Percentiles rank a stretch among this genome's conserved stretches.
Evolutionary conservation across 2,888 invertebrate species (phyloP).

Genomic region (Ophion ventricosus): DNA sequence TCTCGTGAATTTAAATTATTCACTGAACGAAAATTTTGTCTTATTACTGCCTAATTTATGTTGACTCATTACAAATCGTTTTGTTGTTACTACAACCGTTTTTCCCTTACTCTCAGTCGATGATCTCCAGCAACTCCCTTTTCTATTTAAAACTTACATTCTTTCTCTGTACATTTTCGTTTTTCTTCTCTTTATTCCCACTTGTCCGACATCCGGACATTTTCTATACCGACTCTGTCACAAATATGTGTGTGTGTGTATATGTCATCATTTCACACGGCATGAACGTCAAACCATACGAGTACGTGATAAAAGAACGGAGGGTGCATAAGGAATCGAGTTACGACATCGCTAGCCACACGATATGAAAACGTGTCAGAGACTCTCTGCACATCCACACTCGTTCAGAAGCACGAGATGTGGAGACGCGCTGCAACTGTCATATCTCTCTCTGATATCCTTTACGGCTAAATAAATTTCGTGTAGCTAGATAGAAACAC

Average conservation of each 20-base stretch:
- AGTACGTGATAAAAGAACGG: constrained; percentile 10
- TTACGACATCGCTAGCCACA: constrained; percentile 52
- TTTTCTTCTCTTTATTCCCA: constrained; percentile 13
- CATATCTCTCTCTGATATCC: background rate
- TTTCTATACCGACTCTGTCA: constrained; percentile 17
- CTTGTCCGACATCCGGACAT: constrained; percentile 21
- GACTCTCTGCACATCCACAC: constrained; percentile 34
- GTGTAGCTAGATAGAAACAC: background rate
- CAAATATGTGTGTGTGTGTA: background rate
- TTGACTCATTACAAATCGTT: too few relatives aligned
- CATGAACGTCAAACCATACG: constrained; percentile 1
- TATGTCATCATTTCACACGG: constrained; percentile 6
- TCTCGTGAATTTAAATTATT: too few relatives aligned
- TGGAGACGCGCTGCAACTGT: constrained; percentile 42
- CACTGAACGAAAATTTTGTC: too few relatives aligned
- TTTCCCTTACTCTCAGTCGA: background rate
- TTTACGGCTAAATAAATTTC: background rate
- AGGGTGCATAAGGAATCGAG: constrained; percentile 45
- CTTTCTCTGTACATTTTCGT: background rate
- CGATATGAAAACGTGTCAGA: constrained; percentile 62
- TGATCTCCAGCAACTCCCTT: background rate
- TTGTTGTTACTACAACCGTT: background rate
- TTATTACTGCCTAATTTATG: too few relatives aligned
- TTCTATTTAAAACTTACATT: background rate
- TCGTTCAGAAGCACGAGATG: constrained; percentile 59